A percentile compares a stretch with the other conserved stretches of the same genome.
These are phyloP conservation scores for Willowsia nigromaculata DNA, from an alignment of 2,888 invertebrate genomes.

Conservation along the genomic window DNA sequence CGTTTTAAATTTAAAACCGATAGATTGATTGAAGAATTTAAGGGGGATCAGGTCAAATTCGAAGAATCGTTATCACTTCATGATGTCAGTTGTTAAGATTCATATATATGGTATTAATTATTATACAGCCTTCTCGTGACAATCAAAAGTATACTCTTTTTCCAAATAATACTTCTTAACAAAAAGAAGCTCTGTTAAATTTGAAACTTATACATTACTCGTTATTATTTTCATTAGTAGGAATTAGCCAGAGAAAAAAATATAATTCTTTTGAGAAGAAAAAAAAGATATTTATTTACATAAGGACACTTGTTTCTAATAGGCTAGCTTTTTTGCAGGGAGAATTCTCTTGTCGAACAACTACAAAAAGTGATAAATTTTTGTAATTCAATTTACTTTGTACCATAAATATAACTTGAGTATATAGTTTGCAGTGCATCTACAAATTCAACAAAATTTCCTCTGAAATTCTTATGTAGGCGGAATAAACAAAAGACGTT, in stretches of 20 bases:
- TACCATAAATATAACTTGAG: neutral
- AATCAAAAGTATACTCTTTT: neutral
- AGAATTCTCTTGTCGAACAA: conserved; percentile 55
- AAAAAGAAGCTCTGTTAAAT: conserved; percentile 16
- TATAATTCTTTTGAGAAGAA: conserved; percentile 16
- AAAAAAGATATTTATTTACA: conserved; percentile 37
- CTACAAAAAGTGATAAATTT: neutral
- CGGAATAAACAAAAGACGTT: conserved; percentile 59
- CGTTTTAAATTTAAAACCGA: neutral
- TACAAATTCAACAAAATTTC: conserved; percentile 11
- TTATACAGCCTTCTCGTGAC: neutral
- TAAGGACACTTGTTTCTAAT: conserved; percentile 77
- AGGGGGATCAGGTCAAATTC: conserved; percentile 64
- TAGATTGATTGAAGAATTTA: conserved; percentile 53
- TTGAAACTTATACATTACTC: neutral
- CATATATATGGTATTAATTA: neutral
- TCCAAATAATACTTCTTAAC: neutral
- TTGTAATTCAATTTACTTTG: neutral
- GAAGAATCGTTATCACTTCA: conserved; percentile 27
- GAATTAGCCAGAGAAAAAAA: conserved; percentile 36
- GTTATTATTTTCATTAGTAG: conserved; percentile 26
- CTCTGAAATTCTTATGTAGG: neutral
- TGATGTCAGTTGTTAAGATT: conserved; percentile 40
- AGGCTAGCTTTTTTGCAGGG: conserved; percentile 79
- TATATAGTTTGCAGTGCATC: neutral